phyloP scores from a whole-genome alignment of 2,113 vertebrate species.

The Blennius ocellaris region DNA sequence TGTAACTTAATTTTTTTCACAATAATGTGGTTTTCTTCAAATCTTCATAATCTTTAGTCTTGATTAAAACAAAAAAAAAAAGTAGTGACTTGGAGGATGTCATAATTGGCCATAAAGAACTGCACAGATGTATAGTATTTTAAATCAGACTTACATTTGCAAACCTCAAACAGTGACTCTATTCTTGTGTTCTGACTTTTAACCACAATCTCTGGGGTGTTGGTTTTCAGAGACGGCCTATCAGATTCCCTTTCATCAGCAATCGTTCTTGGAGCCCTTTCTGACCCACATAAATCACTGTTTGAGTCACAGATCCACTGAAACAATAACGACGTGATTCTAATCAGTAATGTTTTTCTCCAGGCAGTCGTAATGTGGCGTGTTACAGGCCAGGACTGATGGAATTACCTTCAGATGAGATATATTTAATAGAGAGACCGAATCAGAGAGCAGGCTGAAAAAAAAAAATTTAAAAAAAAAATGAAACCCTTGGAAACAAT shows the following conservation, averaged over 20 bases:
- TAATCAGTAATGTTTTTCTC: slow-evolving; percentile 32
- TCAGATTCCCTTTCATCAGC: slow-evolving; percentile 33
- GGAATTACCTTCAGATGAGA: slow-evolving; percentile 20
- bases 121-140: slow-evolving; percentile 12
- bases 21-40: neutral
- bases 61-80: neutral
- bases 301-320: slow-evolving; percentile 17
- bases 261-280: neutral
- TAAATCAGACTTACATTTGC: slow-evolving; percentile 14
- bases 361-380: slow-evolving; percentile 14
- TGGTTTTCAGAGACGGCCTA: slow-evolving; percentile 38
- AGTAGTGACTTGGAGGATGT: neutral
- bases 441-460: too few species aligned
- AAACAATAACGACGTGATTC: slow-evolving; percentile 21
- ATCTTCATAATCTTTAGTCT: neutral
- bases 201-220: slow-evolving; percentile 7
- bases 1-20: too few species aligned
- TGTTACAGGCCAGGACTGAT: slow-evolving; percentile 5
- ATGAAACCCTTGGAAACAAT: slow-evolving; percentile 16
- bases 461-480: neutral
- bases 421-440: neutral
- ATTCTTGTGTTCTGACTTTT: slow-evolving; percentile 9
- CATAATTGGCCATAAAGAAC: slow-evolving; percentile 33
- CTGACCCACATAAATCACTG: neutral
- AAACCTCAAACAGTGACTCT: neutral